These are phyloP conservation scores for Bombus terrestris DNA, from an alignment of 1,140 invertebrate genomes.

Conservation along the genomic window DNA sequence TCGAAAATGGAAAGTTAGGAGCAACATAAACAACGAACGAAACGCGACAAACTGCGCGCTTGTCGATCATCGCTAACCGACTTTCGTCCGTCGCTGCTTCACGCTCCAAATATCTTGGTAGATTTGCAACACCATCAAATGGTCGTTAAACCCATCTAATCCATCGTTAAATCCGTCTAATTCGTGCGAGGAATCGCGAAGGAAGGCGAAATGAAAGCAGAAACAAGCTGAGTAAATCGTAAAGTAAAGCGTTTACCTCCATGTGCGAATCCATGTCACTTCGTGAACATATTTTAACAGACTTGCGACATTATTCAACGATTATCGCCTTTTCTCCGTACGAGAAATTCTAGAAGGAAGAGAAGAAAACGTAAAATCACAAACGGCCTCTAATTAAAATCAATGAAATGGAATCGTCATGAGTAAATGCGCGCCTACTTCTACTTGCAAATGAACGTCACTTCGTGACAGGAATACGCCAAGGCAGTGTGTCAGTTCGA, in stretches of 20 bases:
- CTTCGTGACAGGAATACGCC: constrained; percentile 24
- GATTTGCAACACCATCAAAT: not conserved
- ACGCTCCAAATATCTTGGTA: not conserved
- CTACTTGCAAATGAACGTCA: constrained; percentile 31
- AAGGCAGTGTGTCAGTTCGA: not conserved
- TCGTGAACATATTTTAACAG: not conserved
- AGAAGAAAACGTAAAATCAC: not conserved
- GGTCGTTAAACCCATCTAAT: no score
- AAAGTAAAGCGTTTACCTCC: no score
- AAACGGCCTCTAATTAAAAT: constrained; percentile 23
- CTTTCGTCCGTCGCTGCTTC: not conserved
- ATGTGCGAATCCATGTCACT: no score
- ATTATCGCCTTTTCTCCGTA: not conserved
- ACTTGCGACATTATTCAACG: not conserved
- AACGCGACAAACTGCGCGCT: not conserved
- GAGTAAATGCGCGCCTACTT: constrained; percentile 31
- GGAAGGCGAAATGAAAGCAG: no score
- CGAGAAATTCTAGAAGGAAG: no score
- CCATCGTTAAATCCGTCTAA: no score
- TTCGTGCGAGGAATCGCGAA: no score
- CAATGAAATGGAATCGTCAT: constrained; percentile 15
- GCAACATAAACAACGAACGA: not conserved
- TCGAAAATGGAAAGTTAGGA: constrained; percentile 2
- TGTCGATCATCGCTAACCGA: not conserved
- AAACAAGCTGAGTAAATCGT: no score